Evolutionary conservation across 2,888 invertebrate genomes (phyloP).

Genomic region (Gymnoscelis rufifasciata): DNA sequence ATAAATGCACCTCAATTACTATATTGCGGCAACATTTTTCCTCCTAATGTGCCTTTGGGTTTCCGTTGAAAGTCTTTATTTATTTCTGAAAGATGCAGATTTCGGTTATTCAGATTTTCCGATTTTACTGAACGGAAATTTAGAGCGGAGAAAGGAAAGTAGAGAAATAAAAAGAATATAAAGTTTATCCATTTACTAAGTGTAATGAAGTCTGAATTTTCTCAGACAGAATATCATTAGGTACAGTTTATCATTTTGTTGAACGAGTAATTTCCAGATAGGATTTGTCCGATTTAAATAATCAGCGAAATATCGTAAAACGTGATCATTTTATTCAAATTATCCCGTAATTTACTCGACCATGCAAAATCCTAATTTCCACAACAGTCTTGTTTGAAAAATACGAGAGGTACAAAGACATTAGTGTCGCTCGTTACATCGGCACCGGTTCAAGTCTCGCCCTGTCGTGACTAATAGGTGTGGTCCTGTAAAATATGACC

Average conservation of each 20-base stretch:
- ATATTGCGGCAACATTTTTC: conserved; percentile 69
- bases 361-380: conserved; percentile 41
- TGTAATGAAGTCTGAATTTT: too few relatives aligned
- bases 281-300: too few relatives aligned
- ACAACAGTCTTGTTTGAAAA: conserved; percentile 56
- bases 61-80: conserved; percentile 37
- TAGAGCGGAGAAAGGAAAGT: too few relatives aligned
- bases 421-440: conserved; percentile 60
- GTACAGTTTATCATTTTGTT: too few relatives aligned
- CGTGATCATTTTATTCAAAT: too few relatives aligned
- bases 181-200: too few relatives aligned
- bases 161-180: too few relatives aligned
- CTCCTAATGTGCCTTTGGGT: conserved; percentile 54
- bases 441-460: conserved; percentile 44
- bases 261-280: too few relatives aligned
- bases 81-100: conserved; percentile 18
- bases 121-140: background rate
- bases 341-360: conserved; percentile 3
- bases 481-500: conserved; percentile 50
- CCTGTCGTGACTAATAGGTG: conserved; percentile 53
- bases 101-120: background rate
- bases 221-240: too few relatives aligned
- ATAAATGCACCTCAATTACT: conserved; percentile 74
- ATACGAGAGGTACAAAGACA: conserved; percentile 55
- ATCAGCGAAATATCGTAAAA: too few relatives aligned